Evolutionary conservation across 2,113 vertebrate species (phyloP).

Genomic region (Opisthocomus hoazin): DNA sequence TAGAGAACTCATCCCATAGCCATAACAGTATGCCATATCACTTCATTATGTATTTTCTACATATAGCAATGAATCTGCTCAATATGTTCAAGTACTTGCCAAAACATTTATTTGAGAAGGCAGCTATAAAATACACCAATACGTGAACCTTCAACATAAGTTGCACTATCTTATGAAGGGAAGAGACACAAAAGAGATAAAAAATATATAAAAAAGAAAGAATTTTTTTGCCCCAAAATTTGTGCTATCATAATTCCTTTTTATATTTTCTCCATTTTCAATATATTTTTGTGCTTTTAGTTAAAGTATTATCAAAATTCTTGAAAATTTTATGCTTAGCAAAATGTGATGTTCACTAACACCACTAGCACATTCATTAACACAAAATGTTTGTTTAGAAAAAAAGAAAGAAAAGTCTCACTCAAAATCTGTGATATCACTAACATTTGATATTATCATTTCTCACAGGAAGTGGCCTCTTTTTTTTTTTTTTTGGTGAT

Average conservation of each 20-base stretch:
- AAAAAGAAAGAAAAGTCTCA: neutral
- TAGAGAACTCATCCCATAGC: neutral
- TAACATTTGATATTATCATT: neutral
- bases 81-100: neutral
- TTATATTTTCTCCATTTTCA: neutral
- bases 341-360: neutral
- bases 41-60: neutral
- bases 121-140: neutral
- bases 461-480: neutral
- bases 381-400: neutral
- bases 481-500: neutral
- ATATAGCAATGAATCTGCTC: neutral
- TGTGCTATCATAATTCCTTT: neutral
- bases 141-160: neutral
- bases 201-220: neutral
- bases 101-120: neutral
- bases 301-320: neutral
- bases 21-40: neutral
- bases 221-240: neutral
- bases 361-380: rapidly evolving
- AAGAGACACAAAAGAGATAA: neutral
- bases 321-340: neutral
- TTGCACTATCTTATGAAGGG: neutral
- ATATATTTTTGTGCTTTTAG: neutral
- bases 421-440: neutral